Evolutionary conservation across 2,888 invertebrate species (phyloP).

Genomic region (Apotomis capreana): DNA sequence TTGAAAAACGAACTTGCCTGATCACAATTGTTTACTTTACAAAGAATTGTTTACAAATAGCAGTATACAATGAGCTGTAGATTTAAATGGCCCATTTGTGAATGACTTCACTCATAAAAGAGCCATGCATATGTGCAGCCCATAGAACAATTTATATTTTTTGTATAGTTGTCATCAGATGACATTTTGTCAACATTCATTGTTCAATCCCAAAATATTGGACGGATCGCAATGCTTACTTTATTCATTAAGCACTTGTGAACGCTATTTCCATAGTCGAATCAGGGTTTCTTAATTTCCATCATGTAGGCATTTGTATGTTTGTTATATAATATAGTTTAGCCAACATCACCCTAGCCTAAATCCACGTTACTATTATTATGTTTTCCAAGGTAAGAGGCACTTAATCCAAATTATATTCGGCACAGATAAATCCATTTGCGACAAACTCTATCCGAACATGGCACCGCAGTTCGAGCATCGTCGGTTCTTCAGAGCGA

Average conservation of each 20-base stretch:
- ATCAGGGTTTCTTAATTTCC: no score
- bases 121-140: no score
- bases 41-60: no score
- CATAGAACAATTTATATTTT: no score
- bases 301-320: not conserved
- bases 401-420: not conserved
- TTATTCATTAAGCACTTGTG: no score
- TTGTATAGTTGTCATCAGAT: not conserved
- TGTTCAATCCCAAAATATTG: constrained; percentile 4
- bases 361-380: not conserved
- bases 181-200: not conserved
- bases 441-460: constrained; percentile 81
- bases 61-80: no score
- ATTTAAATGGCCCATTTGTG: no score
- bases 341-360: not conserved
- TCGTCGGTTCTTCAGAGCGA: constrained; percentile 91
- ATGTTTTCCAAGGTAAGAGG: not conserved
- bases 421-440: constrained; percentile 1
- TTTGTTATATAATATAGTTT: not conserved
- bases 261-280: no score
- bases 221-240: constrained; percentile 11
- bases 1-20: no score
- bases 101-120: no score
- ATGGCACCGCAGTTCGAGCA: constrained; percentile 95
- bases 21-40: no score